Conservation (phyloP, 2,113 vertebrate genomes). For the Manacus vitellinus region DNA sequence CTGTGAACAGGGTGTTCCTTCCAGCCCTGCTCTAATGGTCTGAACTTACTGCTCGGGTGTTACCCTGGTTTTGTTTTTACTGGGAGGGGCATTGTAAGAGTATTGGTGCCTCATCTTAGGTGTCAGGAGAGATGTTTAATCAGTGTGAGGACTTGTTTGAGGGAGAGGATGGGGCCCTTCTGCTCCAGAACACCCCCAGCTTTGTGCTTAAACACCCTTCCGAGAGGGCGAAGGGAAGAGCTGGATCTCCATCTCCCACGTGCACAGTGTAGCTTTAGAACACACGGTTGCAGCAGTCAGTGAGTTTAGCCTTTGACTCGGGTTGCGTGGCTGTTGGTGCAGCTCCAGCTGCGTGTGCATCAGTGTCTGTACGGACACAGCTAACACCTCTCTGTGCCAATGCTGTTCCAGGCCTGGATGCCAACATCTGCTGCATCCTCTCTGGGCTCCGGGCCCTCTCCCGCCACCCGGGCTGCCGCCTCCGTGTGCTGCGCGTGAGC, state of each 20-base stretch:
- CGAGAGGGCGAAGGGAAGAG: neutral
- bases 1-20: neutral
- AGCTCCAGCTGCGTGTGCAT: neutral
- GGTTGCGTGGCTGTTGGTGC: neutral
- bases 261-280: neutral
- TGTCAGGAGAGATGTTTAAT: neutral
- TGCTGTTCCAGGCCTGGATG: slow-evolving; percentile 72
- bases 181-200: neutral
- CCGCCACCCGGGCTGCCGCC: slow-evolving; percentile 48
- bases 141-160: neutral
- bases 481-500: slow-evolving; percentile 73
- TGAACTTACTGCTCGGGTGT: neutral
- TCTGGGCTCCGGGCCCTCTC: slow-evolving; percentile 75
- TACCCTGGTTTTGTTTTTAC: neutral
- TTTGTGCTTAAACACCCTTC: fast-evolving
- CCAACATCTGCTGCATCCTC: slow-evolving; percentile 75
- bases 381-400: slow-evolving; percentile 12
- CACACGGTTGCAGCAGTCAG: fast-evolving
- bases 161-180: neutral
- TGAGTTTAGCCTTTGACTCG: neutral
- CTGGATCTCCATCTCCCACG: neutral
- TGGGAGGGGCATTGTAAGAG: neutral
- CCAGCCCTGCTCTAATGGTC: neutral
- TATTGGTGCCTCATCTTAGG: neutral
- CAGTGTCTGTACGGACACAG: neutral